Evolutionary conservation across 2,888 invertebrate species (phyloP).

Genomic region (Euplexia lucipara): DNA sequence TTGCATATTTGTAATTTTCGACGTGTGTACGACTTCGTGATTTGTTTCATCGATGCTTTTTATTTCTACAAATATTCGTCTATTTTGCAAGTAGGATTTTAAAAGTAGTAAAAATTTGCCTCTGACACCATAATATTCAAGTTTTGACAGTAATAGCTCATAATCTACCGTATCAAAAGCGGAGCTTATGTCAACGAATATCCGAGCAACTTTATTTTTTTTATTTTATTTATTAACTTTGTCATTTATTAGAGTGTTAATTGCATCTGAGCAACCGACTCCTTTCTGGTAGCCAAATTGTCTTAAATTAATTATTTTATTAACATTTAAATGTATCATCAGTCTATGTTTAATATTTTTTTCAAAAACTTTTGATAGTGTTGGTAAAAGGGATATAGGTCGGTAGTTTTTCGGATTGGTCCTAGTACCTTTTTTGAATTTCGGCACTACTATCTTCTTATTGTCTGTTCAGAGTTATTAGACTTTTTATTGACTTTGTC

Average conservation of each 20-base stretch:
- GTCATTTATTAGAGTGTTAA: background rate
- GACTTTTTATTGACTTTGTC: no score
- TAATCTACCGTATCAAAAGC: no score
- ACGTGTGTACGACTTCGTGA: no score
- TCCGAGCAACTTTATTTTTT: background rate
- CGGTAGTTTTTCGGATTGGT: background rate
- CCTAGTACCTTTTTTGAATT: background rate
- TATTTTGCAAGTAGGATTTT: no score
- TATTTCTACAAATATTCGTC: no score
- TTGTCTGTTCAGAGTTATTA: background rate
- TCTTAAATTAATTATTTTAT: background rate
- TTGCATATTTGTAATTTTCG: no score
- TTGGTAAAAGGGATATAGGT: background rate
- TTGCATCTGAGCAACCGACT: background rate
- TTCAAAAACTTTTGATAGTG: background rate
- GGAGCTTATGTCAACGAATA: no score
- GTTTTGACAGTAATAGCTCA: no score
- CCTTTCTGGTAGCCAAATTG: slow-evolving; percentile 6
- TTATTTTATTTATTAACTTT: background rate
- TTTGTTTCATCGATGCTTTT: no score
- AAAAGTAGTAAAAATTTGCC: no score
- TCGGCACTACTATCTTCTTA: background rate
- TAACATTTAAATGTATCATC: background rate
- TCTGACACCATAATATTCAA: no score
- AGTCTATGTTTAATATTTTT: background rate